Base-by-base conservation (phyloP, 2,113 vertebrate species). In the Gymnobelideus leadbeateri region DNA sequence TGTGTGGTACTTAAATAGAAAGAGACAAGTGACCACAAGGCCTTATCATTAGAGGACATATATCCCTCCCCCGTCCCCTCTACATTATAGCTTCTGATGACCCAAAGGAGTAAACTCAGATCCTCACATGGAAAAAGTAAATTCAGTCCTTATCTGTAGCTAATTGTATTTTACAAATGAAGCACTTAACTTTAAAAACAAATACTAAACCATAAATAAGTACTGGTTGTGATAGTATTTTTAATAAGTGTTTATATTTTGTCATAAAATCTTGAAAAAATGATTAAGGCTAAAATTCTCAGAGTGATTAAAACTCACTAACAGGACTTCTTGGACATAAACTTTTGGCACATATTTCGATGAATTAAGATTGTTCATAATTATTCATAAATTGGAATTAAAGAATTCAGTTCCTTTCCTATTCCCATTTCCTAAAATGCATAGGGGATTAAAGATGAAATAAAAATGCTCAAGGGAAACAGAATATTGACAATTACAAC, bases 281-380 rank as follows among this genome's bases (percentile, higher is more conserved):
- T 93, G 68, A 92, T 95, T 53, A 91, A 96, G 47, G 68, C 55
- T 43, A 6, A 49, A 91, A 26, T 95, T 91, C 37, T 92, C 37
- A 93, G 95, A 96, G 57, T 92, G 57, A 89, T 68, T 96, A 96
- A 95, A 93, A 90, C 9, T 68, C 31, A 68, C 31, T 84, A 43
- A 61, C 28, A 91, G 43, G 61, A 53, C 26, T 57, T 55, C 93
- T 91, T 89, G 90, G 84, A 95, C 92, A 92, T 95, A 96, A 96
- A 46, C 37, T 24, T 92, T 94, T 25, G 90, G 68, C 84, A 61
- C 24, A 37, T 55, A 43, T 50, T 94, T 92, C 49, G 84, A 91
- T 61, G n/a, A 89, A 28, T 94, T 90, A 89, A 94, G 46, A 51
- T 50, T 95, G 23, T 49, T 50, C 28, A 89, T 77, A 26, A 46